phyloP scores from a whole-genome alignment of 2,113 vertebrate genomes.

The Neopipo cinnamomea region DNA sequence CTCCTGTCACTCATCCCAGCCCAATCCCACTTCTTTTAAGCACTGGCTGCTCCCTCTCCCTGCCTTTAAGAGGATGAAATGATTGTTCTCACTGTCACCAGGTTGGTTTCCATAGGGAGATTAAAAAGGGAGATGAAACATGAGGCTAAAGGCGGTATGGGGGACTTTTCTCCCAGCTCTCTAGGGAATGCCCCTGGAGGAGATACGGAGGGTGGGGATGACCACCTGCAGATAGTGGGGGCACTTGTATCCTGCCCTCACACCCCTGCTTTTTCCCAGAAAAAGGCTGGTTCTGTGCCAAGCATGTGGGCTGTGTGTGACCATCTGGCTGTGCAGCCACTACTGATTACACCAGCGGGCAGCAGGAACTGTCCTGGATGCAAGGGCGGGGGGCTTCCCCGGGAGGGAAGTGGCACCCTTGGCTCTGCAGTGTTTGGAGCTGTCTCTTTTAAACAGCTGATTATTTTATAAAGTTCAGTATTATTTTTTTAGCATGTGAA shows the following conservation, averaged over 20 bases:
- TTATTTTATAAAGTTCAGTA: background rate
- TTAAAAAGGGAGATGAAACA: background rate
- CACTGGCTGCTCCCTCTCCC: rapidly evolving
- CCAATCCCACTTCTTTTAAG: background rate
- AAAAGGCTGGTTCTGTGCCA: background rate
- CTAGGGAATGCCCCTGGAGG: background rate
- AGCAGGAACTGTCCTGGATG: background rate
- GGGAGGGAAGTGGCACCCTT: rapidly evolving
- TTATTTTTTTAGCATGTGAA: background rate
- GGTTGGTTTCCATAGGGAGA: background rate
- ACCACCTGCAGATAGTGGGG: background rate
- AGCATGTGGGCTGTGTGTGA: background rate
- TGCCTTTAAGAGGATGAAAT: background rate
- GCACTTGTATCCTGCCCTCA: background rate
- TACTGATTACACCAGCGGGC: background rate
- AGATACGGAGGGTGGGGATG: background rate
- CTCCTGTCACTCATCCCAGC: background rate
- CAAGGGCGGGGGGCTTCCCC: background rate
- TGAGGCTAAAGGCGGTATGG: rapidly evolving
- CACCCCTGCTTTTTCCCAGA: background rate
- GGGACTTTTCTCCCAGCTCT: background rate
- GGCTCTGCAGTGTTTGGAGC: rapidly evolving
- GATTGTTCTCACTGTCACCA: rapidly evolving
- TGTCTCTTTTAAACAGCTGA: background rate
- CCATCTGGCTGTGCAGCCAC: background rate